Evolutionary conservation across 2,797 vertebrate genomes (phyloP), one percentile per base, ranked within the genome.

Genomic region (Podarcis siculus): DNA sequence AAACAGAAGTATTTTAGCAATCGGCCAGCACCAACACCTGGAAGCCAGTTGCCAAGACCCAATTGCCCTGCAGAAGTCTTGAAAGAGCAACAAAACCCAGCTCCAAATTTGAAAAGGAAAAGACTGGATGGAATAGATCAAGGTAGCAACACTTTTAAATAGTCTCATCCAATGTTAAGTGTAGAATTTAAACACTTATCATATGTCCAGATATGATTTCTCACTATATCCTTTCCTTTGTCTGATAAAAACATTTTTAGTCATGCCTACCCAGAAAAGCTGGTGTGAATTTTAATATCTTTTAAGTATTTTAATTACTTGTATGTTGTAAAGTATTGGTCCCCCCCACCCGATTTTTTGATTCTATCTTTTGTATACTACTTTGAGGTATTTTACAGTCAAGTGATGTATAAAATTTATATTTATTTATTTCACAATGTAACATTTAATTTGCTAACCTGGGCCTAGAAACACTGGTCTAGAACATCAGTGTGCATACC

Each of bases 1-100:
- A 98, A 98, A 94, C 98, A 97, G 94, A 97, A 88, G 4, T 99
- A 99, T 97, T 99, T 99, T 95, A 98, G 98, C 96, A 99, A 98
- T 91, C 96, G 98, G 32, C 99, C 99, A 35, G 98, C 95, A 64
- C 98, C 99, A 27, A 99, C 98, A 35, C 98, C 98, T 76, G 98
- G 98, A 72, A 97, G 96, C 83, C 98, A 98, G 86, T 97, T 99
- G 19, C 99, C 99, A 79, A 97, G 97, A 95, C 98, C 98, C 42
- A 99, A 98, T 94, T 98, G 96, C 90, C 98, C 98, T n/a, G 95
- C 95, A 2, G 98, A 99, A 94, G 97, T 95, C 66, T 91, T 98
- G 82, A 99, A 98, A 92, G 99, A 99, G 90, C 98, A 98, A 92
- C 97, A 98, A 87, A 98, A 97, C 45, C 67, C 95, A 87, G 35